These are phyloP conservation scores for Euspilapteryx auroguttella DNA, from an alignment of 2,888 invertebrate species.

Conservation along the genomic window DNA sequence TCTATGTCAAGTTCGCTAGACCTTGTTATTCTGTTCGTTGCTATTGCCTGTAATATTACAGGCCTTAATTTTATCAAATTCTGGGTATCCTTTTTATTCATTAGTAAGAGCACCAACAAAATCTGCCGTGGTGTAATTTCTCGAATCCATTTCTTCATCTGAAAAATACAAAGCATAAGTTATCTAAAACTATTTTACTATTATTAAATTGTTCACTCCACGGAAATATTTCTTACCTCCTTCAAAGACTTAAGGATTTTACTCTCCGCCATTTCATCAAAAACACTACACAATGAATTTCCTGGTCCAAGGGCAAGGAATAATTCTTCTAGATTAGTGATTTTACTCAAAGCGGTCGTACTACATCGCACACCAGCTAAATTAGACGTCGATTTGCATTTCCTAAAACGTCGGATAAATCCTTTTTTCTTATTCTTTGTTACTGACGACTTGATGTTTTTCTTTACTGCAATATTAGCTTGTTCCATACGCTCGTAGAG, in stretches of 20 bases:
- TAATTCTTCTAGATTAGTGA: slow-evolving; percentile 35
- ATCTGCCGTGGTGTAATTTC: slow-evolving; percentile 36
- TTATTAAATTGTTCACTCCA: no score
- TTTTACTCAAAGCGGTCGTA: slow-evolving; percentile 22
- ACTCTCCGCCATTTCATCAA: slow-evolving; percentile 20
- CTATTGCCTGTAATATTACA: slow-evolving; percentile 38
- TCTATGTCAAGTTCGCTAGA: slow-evolving; percentile 41
- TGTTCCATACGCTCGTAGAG: no score
- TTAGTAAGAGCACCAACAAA: slow-evolving; percentile 27
- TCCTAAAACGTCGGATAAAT: slow-evolving; percentile 24
- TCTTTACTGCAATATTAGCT: no score
- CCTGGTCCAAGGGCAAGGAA: slow-evolving; percentile 27
- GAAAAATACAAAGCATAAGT: no score
- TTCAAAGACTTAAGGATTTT: slow-evolving; percentile 24
- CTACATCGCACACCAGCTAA: slow-evolving; percentile 14
- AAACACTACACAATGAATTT: slow-evolving; percentile 20
- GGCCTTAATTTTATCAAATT: slow-evolving; percentile 28
- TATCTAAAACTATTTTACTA: no score
- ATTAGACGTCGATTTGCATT: slow-evolving; percentile 29
- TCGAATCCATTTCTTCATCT: slow-evolving; percentile 38
- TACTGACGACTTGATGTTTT: slow-evolving; percentile 2
- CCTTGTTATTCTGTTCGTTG: slow-evolving; percentile 38
- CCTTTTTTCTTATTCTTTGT: slow-evolving; percentile 13
- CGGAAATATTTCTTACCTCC: slow-evolving; percentile 29
- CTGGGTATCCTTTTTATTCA: slow-evolving; percentile 36